Conservation (phyloP, 2,888 invertebrate species). For the Athalia rosae region DNA sequence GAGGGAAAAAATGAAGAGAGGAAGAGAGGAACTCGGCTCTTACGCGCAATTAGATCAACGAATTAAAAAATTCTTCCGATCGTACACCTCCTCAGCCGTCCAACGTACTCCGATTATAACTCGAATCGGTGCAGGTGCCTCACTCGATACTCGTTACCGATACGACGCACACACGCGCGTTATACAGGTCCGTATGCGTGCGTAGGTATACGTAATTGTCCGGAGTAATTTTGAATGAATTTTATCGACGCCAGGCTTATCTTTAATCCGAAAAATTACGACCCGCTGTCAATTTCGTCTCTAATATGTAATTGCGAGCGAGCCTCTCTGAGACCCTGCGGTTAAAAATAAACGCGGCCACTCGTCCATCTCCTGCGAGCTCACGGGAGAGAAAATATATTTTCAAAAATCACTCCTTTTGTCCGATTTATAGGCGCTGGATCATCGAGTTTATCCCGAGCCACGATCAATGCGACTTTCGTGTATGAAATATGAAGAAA, state of each 20-base stretch:
- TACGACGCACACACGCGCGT: too few species aligned
- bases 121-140: conserved; percentile 17
- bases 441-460: conserved; percentile 28
- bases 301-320: background rate
- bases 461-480: background rate
- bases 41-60: conserved; percentile 23
- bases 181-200: background rate
- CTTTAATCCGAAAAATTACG: background rate
- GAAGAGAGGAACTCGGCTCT: background rate
- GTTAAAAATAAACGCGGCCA: background rate
- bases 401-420: conserved; percentile 20
- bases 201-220: conserved; percentile 1
- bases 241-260: background rate
- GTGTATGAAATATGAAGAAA: background rate
- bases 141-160: background rate
- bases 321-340: background rate
- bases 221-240: conserved; percentile 15
- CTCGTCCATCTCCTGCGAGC: background rate
- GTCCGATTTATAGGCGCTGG: conserved; percentile 17
- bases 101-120: conserved; percentile 7
- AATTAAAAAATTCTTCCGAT: conserved; percentile 34
- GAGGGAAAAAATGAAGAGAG: background rate
- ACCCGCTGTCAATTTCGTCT: background rate
- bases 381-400: background rate
- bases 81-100: background rate